Evolutionary conservation across 2,888 invertebrate species (phyloP), one percentile per base, ranked within the genome.

Genomic region (Marasmarcha lunaedactyla): DNA sequence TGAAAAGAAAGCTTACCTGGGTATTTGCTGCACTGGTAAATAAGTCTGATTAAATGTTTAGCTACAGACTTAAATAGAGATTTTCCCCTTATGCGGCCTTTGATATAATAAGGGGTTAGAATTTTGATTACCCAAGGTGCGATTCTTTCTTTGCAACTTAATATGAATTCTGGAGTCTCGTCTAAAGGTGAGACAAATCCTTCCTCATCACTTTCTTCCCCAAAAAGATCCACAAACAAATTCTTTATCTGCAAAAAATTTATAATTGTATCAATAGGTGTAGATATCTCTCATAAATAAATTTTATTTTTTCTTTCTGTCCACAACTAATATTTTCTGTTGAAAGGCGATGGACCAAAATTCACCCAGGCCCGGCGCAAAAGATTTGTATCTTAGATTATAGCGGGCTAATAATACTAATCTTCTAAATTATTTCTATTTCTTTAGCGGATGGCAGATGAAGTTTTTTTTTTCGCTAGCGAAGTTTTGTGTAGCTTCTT

Each of bases 51-150:
- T 37, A 89, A 69, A 55, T 86, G 85, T 54, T 86, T 86, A 1
- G 88, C 88, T 33, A 88, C 68, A 30, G 77, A 55, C 63, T 89
- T 89, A 56, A 89, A 89, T 37, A 88, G 59, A 26, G 78, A 76
- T 63, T 87, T 87, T 35, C 86, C 85, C 47, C 69, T 74, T 33
- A 90, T 88, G 35, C 83, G 72, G 1, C 86, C 85, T 47, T 81
- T 84, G n/a, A 85, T 83, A 51, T 87, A 89, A 54, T 85, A 85
- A 2, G 88, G 88, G 49, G 87, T 88, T 2, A 90, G 63, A 42
- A 86, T 72, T 48, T 86, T 84, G 0, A 89, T 86, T n/a, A 89
- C 86, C 73, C 86, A 79, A 13, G 87, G 86, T 1, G 88, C 87
- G 42, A 88, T 85, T 12, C 86, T 71, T 46, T 86, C 84, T 51